Conservation (phyloP, 1,140 invertebrate species). For the Contarinia nasturtii region DNA sequence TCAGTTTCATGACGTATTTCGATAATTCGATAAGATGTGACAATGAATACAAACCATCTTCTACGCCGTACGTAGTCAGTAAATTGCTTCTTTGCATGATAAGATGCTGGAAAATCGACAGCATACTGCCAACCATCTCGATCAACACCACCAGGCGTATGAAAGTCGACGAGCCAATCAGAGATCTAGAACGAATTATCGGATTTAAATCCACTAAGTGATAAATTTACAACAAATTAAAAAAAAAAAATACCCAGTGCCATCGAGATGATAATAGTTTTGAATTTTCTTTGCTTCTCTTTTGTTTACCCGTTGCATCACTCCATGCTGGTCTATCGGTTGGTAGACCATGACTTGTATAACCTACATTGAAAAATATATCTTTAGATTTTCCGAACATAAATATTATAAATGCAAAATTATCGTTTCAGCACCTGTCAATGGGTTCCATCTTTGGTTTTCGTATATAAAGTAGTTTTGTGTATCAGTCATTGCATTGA, state of each 20-base stretch:
- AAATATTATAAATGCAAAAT: too few species aligned
- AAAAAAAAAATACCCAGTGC: too few species aligned
- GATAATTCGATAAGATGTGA: too few species aligned
- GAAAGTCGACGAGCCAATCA: conserved; percentile 79
- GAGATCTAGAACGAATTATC: conserved; percentile 35
- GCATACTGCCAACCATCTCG: conserved; percentile 88
- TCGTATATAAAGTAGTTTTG: conserved; percentile 78
- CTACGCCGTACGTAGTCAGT: conserved; percentile 75
- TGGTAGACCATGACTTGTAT: conserved; percentile 62
- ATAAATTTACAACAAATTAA: too few species aligned
- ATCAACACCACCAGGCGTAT: conserved; percentile 73
- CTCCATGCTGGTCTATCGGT: conserved; percentile 84
- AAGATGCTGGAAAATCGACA: conserved; percentile 70
- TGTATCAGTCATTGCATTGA: conserved; percentile 61
- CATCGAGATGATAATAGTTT: conserved; percentile 70
- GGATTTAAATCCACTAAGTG: conserved; percentile 6
- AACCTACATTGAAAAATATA: conserved; percentile 39
- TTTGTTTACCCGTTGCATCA: conserved; percentile 60
- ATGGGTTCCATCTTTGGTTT: conserved; percentile 83
- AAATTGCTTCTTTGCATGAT: conserved; percentile 66
- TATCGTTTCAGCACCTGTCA: too few species aligned
- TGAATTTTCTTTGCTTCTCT: conserved; percentile 63
- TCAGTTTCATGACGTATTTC: too few species aligned
- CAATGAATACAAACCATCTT: conserved; percentile 45
- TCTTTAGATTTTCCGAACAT: too few species aligned